Base-by-base conservation (phyloP, 2,888 invertebrate species). In the Tipula helvola region DNA sequence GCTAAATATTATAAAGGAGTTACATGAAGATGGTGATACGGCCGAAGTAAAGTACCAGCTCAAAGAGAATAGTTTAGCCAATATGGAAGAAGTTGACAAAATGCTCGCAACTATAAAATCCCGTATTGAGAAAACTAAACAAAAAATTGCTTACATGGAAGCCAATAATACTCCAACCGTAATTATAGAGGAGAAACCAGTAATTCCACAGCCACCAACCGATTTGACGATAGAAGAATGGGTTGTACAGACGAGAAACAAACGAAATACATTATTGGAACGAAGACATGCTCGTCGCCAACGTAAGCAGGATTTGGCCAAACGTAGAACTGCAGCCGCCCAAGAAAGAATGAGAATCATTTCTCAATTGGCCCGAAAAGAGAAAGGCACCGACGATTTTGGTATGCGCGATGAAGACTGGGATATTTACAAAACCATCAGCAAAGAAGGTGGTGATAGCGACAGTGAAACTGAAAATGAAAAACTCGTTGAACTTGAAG, bases 281-380 rank as follows among this genome's bases (percentile, higher is more conserved):
- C 95, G 95, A 36, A 95, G 96, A 88, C 93, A 95, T 89, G 93
- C 94, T 0, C 93, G 97, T 5, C 95, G 95, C 87, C 96, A 97
- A 90, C 94, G 96, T 1, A 95, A 96, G 87, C 94, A 96, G 89
- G 98, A 98, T 89, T 96, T 97, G 95, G 96, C 96, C 85, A 95
- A 95, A 90, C 93, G 98, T 39, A 94, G 97, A 89, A 98, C 98
- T 71, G 96, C 96, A 83, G 98, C 98, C 0, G 97, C 98, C 2
- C 98, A 98, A 89, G 97, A 98, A 92, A 93, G 98, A 89, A 98
- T 98, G 98, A 94, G 97, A 88, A 96, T 98, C 88, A 97, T 98
- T 88, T 97, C 97, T 86, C 96, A 96, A 89, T 93, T 98, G 87
- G 98, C 98, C 1, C 92, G 94, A 39, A 95, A 95, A 89, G 95